A percentile compares a stretch with the other conserved stretches of the same genome.
phyloP scores from a whole-genome alignment of 2,797 vertebrate species.

The Sciurus vulgaris region DNA sequence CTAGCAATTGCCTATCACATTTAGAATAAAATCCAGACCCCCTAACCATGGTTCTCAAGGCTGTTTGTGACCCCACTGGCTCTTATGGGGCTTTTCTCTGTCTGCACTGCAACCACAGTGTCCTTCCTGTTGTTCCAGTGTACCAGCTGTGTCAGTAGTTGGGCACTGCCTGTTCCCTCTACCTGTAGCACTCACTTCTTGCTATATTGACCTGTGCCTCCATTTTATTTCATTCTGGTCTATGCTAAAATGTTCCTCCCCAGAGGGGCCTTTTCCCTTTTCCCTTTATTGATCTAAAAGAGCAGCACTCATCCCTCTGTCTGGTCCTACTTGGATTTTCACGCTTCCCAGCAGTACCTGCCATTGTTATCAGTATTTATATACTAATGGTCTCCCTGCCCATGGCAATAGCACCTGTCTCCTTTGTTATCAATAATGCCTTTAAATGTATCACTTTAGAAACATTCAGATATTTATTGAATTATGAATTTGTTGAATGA shows the following conservation, averaged over 20 bases:
- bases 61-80: background rate
- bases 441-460: conserved; percentile 57
- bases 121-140: background rate
- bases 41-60: background rate
- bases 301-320: background rate
- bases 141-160: background rate
- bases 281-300: background rate
- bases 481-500: conserved; percentile 5
- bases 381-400: background rate
- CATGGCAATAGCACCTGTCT: background rate
- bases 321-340: conserved; percentile 27
- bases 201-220: background rate
- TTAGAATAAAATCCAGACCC: background rate
- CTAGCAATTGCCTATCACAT: background rate
- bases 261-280: background rate
- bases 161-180: background rate
- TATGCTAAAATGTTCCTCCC: background rate
- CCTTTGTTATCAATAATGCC: background rate
- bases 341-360: background rate
- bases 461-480: conserved; percentile 26
- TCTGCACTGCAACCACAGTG: background rate
- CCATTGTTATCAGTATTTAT: background rate
- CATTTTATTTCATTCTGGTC: background rate
- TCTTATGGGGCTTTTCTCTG: background rate
- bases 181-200: background rate